phyloP scores from a whole-genome alignment of 2,888 invertebrate species.

The Ecliptopera silaceata region DNA sequence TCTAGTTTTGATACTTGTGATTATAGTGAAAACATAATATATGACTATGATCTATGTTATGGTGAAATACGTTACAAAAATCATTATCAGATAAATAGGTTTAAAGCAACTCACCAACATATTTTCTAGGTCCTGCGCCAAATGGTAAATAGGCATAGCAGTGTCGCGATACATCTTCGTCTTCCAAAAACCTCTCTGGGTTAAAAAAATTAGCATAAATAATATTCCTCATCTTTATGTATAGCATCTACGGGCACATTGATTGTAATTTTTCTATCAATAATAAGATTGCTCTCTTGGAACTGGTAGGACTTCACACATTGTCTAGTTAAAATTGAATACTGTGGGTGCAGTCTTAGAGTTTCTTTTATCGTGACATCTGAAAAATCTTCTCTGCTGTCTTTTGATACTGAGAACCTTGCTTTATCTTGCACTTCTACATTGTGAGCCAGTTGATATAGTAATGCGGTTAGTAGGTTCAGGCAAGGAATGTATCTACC shows the following conservation, averaged over 20 bases:
- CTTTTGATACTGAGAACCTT: slow-evolving; percentile 49
- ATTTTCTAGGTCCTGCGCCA: slow-evolving; percentile 74
- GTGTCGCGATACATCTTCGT: slow-evolving; percentile 47
- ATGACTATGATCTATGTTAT: too few species aligned
- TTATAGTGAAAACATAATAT: too few species aligned
- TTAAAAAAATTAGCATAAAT: slow-evolving; percentile 57
- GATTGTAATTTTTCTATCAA: slow-evolving; percentile 67
- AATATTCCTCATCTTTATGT: slow-evolving; percentile 63
- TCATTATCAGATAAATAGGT: too few species aligned
- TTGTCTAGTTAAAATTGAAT: slow-evolving; percentile 65
- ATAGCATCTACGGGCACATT: slow-evolving; percentile 67
- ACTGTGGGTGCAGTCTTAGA: slow-evolving; percentile 69
- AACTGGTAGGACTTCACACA: slow-evolving; percentile 67
- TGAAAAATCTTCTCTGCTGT: slow-evolving; percentile 57
- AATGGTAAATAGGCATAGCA: slow-evolving; percentile 67
- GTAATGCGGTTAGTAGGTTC: slow-evolving; percentile 59
- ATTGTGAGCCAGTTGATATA: slow-evolving; percentile 65
- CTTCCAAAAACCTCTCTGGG: slow-evolving; percentile 66
- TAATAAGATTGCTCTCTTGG: slow-evolving; percentile 56
- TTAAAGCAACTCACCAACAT: slow-evolving; percentile 74
- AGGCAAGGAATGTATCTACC: slow-evolving; percentile 69
- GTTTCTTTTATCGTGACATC: slow-evolving; percentile 67
- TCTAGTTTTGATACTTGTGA: too few species aligned
- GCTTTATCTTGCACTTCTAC: slow-evolving; percentile 58
- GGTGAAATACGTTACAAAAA: too few species aligned